These are phyloP conservation scores for Pygoscelis adeliae DNA, from an alignment of 2,113 vertebrate genomes.

Conservation along the genomic window DNA sequence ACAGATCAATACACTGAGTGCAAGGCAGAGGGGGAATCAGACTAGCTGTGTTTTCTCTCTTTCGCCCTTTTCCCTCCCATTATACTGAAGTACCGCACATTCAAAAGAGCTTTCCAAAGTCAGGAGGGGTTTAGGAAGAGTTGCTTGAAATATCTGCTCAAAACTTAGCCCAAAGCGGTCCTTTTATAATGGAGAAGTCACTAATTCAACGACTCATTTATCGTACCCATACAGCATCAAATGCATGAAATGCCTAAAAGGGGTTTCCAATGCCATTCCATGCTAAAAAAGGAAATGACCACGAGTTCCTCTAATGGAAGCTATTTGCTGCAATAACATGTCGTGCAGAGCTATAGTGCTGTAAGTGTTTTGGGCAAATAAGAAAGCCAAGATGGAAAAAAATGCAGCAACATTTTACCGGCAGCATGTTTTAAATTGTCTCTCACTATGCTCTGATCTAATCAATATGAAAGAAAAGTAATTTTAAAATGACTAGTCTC, in stretches of 20 bases:
- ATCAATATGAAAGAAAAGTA: neutral
- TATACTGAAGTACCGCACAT: neutral
- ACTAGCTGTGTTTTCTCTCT: neutral
- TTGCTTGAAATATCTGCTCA: slow-evolving; percentile 54
- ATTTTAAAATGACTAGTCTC: neutral
- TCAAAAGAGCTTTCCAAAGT: slow-evolving; percentile 3
- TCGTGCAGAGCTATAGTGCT: slow-evolving; percentile 37
- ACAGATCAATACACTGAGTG: rapidly evolving
- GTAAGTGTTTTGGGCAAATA: slow-evolving; percentile 33
- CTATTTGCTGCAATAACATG: slow-evolving; percentile 71
- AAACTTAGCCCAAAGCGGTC: slow-evolving; percentile 72
- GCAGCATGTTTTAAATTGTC: neutral
- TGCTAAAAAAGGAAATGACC: slow-evolving; percentile 61
- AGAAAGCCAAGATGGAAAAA: slow-evolving; percentile 39
- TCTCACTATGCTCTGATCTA: neutral
- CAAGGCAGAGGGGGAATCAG: neutral
- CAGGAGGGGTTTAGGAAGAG: neutral
- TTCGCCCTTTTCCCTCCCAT: neutral
- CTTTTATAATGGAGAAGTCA: slow-evolving; percentile 52
- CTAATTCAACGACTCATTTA: slow-evolving; percentile 48
- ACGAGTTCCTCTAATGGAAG: slow-evolving; percentile 70
- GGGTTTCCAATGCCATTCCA: slow-evolving; percentile 57
- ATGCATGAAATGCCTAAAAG: slow-evolving; percentile 75
- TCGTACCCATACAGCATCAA: slow-evolving; percentile 37
- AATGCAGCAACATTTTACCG: neutral